These are phyloP conservation scores for Diarsia dahlii DNA, from an alignment of 2,888 invertebrate species.

Conservation along the genomic window DNA sequence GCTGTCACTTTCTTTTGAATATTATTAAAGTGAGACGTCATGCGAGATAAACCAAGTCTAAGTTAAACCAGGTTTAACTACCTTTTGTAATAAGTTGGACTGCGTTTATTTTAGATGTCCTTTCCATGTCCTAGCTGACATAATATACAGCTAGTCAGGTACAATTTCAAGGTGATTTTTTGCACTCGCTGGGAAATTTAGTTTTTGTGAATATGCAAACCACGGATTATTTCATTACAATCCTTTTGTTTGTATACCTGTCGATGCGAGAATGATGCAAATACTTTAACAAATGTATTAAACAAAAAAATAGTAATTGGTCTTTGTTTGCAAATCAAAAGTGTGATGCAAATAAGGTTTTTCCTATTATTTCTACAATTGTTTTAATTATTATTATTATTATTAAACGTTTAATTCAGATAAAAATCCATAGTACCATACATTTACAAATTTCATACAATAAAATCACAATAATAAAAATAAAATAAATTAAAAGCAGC, in stretches of 20 bases:
- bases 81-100: no score
- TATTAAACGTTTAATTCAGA: no score
- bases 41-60: no score
- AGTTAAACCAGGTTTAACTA: no score
- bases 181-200: slow-evolving; percentile 34
- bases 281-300: not conserved
- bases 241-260: slow-evolving; percentile 23
- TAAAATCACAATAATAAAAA: no score
- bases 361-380: not conserved
- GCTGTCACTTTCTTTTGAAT: no score
- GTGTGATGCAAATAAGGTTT: slow-evolving; percentile 1
- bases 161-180: slow-evolving; percentile 49
- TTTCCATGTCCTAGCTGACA: slow-evolving; percentile 38
- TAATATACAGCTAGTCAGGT: not conserved
- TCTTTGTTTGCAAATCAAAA: slow-evolving; percentile 16
- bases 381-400: no score
- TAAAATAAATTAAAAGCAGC: no score
- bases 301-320: slow-evolving; percentile 16
- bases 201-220: slow-evolving; percentile 32
- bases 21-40: no score
- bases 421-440: no score
- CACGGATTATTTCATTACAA: slow-evolving; percentile 38
- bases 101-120: slow-evolving; percentile 25
- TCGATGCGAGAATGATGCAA: slow-evolving; percentile 16
- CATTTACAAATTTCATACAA: no score